Percentiles rank a stretch among this genome's conserved stretches.
These are phyloP conservation scores for Euleptes europaea DNA, from an alignment of 2,113 vertebrate genomes.

Conservation along the genomic window DNA sequence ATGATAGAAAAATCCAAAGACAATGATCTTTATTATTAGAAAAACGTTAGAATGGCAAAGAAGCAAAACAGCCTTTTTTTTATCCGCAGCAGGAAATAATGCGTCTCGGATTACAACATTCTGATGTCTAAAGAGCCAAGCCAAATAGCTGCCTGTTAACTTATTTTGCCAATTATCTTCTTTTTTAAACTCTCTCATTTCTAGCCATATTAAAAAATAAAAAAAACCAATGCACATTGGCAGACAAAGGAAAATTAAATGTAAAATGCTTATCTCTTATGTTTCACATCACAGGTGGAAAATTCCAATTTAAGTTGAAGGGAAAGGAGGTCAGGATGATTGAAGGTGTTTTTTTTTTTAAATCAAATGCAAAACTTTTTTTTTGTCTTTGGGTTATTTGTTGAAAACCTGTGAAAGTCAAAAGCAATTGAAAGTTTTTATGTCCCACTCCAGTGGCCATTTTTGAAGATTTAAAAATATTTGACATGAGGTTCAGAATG, in stretches of 20 bases:
- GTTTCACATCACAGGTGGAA: constrained; percentile 43
- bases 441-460: constrained; percentile 41
- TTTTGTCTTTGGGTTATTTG: constrained; percentile 46
- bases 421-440: constrained; percentile 65
- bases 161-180: constrained; percentile 33
- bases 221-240: constrained; percentile 3
- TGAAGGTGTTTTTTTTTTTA: constrained; percentile 27
- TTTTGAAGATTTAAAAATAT: constrained; percentile 12
- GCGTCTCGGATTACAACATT: constrained; percentile 52
- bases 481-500: not conserved
- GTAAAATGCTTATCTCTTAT: constrained; percentile 54
- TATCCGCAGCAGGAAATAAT: constrained; percentile 61
- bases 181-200: constrained; percentile 40
- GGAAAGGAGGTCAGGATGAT: constrained; percentile 44
- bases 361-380: constrained; percentile 59
- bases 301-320: constrained; percentile 54
- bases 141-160: constrained; percentile 45
- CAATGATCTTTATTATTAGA: constrained; percentile 65
- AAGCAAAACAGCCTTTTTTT: constrained; percentile 60
- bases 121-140: constrained; percentile 52
- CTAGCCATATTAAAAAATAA: constrained; percentile 30
- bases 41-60: constrained; percentile 58
- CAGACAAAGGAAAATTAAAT: constrained; percentile 43
- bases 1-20: constrained; percentile 69
- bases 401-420: constrained; percentile 48